phyloP scores from a whole-genome alignment of 2,888 invertebrate species.

The Xylophagus ater region DNA sequence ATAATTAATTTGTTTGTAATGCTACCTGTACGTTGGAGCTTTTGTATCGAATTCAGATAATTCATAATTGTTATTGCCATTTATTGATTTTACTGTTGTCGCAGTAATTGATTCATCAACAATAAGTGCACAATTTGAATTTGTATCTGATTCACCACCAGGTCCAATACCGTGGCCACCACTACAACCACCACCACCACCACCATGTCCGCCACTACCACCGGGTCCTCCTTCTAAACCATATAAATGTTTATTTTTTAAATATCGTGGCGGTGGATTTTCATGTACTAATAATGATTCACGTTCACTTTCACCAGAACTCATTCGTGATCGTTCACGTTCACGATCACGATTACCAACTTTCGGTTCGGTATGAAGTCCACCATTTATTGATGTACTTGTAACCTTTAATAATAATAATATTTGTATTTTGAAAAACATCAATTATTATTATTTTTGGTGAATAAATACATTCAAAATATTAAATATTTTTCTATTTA shows the following conservation, averaged over 20 bases:
- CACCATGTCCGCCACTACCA: conserved; percentile 5
- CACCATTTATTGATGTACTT: conserved; percentile 21
- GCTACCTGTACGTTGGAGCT: conserved; percentile 23
- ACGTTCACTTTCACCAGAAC: conserved; percentile 23
- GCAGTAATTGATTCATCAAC: conserved; percentile 36
- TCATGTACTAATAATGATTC: conserved; percentile 21
- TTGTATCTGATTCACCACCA: conserved; percentile 43
- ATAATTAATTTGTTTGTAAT: background rate
- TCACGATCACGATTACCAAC: conserved; percentile 21
- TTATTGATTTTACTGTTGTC: conserved; percentile 47
- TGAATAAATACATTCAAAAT: background rate
- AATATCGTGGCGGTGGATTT: conserved; percentile 19
- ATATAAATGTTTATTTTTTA: conserved; percentile 20
- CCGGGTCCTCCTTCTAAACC: conserved; percentile 14
- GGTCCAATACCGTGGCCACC: background rate
- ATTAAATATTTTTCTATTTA: background rate
- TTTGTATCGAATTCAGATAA: conserved; percentile 55
- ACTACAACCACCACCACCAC: conserved; percentile 1
- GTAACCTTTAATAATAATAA: conserved; percentile 15
- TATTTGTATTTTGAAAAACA: background rate
- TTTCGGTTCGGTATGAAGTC: conserved; percentile 21
- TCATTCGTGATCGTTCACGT: conserved; percentile 21
- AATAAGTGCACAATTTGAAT: conserved; percentile 46
- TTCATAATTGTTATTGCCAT: conserved; percentile 70
- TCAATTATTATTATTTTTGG: background rate